Percentiles rank a stretch among this genome's conserved stretches.
These are phyloP conservation scores for Chironomus tepperi DNA, from an alignment of 1,140 invertebrate species.

Conservation along the genomic window DNA sequence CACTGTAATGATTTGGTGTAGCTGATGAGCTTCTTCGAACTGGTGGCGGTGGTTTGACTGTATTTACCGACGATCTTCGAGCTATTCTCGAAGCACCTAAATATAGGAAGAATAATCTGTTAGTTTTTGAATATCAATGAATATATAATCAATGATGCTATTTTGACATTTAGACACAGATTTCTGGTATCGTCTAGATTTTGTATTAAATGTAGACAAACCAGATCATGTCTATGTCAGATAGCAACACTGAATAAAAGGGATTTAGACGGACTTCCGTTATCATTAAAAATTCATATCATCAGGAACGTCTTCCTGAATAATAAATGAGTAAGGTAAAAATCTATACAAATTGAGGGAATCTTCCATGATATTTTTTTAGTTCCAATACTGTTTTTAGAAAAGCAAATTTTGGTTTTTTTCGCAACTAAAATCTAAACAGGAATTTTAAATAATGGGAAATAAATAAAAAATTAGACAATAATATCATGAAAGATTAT, in stretches of 20 bases:
- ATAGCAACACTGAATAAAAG: too few species aligned
- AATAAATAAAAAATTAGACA: neutral
- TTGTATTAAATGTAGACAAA: too few species aligned
- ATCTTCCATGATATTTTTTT: neutral
- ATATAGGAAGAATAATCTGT: neutral
- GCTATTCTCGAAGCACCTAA: conserved; percentile 35
- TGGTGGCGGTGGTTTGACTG: conserved; percentile 69
- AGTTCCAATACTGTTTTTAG: neutral
- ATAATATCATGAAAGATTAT: conserved; percentile 8
- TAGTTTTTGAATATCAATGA: too few species aligned
- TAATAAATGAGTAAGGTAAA: neutral
- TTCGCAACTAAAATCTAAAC: neutral
- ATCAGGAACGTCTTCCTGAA: too few species aligned
- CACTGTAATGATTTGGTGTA: conserved; percentile 40
- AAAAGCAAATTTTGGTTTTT: neutral
- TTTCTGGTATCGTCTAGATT: too few species aligned
- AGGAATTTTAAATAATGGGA: neutral
- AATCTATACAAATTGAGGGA: too few species aligned
- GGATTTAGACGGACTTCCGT: too few species aligned
- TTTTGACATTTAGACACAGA: too few species aligned
- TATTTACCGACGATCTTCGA: conserved; percentile 48
- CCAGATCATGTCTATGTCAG: too few species aligned
- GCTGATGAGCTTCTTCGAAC: conserved; percentile 78
- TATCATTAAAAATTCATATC: too few species aligned
- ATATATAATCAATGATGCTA: too few species aligned